Base-by-base conservation (phyloP, 1,140 invertebrate genomes). In the Scaptomyza hsui region DNA sequence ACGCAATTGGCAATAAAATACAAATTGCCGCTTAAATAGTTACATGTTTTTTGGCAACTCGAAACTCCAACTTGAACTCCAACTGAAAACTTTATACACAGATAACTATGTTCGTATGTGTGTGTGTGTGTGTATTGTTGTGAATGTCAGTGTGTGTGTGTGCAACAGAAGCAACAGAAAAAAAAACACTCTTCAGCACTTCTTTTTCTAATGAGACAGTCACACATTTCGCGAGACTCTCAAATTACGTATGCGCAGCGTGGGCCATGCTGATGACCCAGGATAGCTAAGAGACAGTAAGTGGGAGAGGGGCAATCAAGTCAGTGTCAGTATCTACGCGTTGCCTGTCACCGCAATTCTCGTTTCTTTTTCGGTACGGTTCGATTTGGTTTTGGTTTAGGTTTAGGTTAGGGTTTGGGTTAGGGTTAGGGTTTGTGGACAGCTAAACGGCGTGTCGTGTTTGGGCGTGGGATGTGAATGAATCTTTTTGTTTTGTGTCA, bases 11-110 rank as follows among this genome's bases (percentile, higher is more conserved):
- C 82, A 86, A 86, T 86, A 78, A 86, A 86, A 86, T 86, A 82
- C 83, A 82, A 88, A 88, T 88, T 88, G 82, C 82, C 83, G 83
- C 83, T 88, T 88, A 78, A 88, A 88, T 82, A 88, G 78, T 89
- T 88, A 72, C 78, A 81, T 82, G 70, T 67, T 48, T 21, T 37
- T 39, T 29, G 44, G 44, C 45, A 51, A 37, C 42, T 57, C n/a
- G 10, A 44, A 47, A 37, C 32, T n/a, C n/a, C 6, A 29, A 9
- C 6, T 0, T 6, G 6, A 29, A 6, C 26, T 21, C 15, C 6
- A 29, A 29, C 26, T 29, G 26, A 29, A 29, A 37, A 37, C 32
- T 37, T 37, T 21, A 29, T 49, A 19, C 49, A 19, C 49, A 19
- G 32, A 3, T n/a, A 37, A 29, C 26, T 29, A 26, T 4, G 5